phyloP scores from a whole-genome alignment of 2,113 vertebrate genomes.

The Canis aureus region DNA sequence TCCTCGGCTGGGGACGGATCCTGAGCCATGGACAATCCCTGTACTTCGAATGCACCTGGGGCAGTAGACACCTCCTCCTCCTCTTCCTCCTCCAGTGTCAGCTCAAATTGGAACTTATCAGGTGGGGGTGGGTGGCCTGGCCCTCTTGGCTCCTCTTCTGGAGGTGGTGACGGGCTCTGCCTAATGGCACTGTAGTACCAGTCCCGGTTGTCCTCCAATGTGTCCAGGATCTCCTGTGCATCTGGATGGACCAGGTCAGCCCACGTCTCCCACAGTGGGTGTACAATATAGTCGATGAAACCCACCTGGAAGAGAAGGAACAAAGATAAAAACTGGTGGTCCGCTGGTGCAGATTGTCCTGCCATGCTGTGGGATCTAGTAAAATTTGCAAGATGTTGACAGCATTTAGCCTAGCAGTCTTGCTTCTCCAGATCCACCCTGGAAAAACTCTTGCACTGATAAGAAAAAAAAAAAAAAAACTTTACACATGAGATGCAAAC shows the following conservation, averaged over 20 bases:
- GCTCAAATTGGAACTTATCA: conserved; percentile 97
- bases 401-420: not conserved
- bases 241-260: conserved; percentile 95
- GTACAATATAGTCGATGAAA: conserved; percentile 97
- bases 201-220: conserved; percentile 95
- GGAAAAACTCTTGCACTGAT: not conserved
- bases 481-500: not conserved
- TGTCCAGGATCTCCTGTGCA: conserved; percentile 96
- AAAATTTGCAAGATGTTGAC: not conserved
- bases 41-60: not conserved
- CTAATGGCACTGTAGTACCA: conserved; percentile 97
- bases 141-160: conserved; percentile 62
- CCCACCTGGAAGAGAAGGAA: conserved; percentile 89
- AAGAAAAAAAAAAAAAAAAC: not conserved
- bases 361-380: not conserved
- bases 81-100: conserved; percentile 93
- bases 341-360: fast-evolving
- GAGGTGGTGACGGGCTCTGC: conserved; percentile 93
- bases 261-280: conserved; percentile 97
- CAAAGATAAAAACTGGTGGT: not conserved
- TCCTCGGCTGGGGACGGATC: conserved; percentile 91
- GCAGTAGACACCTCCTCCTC: conserved; percentile 84
- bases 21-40: conserved; percentile 56
- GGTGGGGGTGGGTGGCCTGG: conserved; percentile 62
- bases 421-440: not conserved